These are phyloP conservation scores for Pycnomerus fuliginosus DNA, from an alignment of 2,888 invertebrate species.

Conservation along the genomic window DNA sequence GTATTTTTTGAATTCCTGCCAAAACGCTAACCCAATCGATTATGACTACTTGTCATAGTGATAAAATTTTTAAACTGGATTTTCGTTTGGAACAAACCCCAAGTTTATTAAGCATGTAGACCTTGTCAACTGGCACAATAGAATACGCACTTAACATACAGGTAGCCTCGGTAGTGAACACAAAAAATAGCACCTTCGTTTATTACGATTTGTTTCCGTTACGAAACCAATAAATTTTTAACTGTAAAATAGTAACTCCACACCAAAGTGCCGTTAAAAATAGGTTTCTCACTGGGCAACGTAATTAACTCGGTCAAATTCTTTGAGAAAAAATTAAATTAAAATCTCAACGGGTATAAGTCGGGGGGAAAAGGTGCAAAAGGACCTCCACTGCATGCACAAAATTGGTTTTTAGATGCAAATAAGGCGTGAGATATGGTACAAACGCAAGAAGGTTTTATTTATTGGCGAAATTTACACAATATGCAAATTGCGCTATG, in stretches of 20 bases:
- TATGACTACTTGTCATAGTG: too few species aligned
- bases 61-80: too few species aligned
- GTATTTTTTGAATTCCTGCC: too few species aligned
- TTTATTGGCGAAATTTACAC: slow-evolving; percentile 34
- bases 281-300: slow-evolving; percentile 3
- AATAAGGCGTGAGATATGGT: slow-evolving; percentile 44
- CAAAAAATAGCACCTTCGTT: slow-evolving; percentile 19
- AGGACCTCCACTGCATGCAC: too few species aligned
- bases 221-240: slow-evolving; percentile 3
- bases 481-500: slow-evolving; percentile 12
- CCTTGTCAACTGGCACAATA: slow-evolving; percentile 19
- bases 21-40: too few species aligned
- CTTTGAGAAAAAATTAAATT: not conserved
- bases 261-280: slow-evolving; percentile 16
- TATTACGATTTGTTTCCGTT: slow-evolving; percentile 18
- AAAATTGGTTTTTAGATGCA: slow-evolving; percentile 18
- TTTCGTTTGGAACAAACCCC: slow-evolving; percentile 13
- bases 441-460: slow-evolving; percentile 59
- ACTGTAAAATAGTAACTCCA: slow-evolving; percentile 1
- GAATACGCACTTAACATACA: slow-evolving; percentile 23
- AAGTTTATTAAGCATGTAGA: slow-evolving; percentile 19
- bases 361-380: too few species aligned
- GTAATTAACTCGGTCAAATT: slow-evolving; percentile 9
- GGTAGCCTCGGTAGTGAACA: slow-evolving; percentile 12
- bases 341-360: not conserved